Conservation (phyloP, 2,113 vertebrate species). For the Ophthalmolycus amberensis region DNA sequence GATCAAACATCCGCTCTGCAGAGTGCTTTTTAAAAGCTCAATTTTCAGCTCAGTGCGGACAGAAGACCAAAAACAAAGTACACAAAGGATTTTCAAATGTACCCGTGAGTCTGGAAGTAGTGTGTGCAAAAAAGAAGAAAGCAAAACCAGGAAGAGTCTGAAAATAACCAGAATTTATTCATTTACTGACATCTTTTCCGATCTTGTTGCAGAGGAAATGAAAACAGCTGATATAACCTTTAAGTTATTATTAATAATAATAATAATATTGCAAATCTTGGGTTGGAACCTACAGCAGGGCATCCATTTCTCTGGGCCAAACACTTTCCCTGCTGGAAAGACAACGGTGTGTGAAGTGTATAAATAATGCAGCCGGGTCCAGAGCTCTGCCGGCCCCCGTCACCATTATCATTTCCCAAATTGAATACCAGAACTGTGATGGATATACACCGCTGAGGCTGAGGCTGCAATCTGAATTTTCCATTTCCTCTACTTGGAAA, state of each 20-base stretch:
- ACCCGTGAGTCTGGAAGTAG: no score
- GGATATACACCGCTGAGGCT: slow-evolving; percentile 17
- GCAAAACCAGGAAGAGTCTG: not conserved
- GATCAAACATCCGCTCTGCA: no score
- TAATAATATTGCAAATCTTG: not conserved
- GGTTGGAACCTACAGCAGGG: not conserved
- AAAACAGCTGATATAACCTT: not conserved
- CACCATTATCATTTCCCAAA: slow-evolving; percentile 53
- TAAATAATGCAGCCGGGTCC: slow-evolving; percentile 57
- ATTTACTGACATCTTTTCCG: not conserved
- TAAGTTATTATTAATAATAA: not conserved
- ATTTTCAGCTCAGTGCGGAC: no score
- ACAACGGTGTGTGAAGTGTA: not conserved
- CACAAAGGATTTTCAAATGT: no score
- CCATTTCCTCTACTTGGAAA: slow-evolving; percentile 56
- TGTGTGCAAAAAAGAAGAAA: not conserved
- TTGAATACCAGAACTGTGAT: slow-evolving; percentile 43
- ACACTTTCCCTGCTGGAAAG: not conserved
- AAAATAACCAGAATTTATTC: not conserved
- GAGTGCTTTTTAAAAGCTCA: no score
- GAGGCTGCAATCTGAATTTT: slow-evolving; percentile 43
- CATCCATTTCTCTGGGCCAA: not conserved
- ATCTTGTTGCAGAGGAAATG: not conserved
- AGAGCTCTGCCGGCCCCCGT: slow-evolving; percentile 38
- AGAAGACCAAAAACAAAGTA: no score